Evolutionary conservation across 2,797 vertebrate species (phyloP), one percentile per base, ranked within the genome.

Genomic region (Alcedo quadribrachys): DNA sequence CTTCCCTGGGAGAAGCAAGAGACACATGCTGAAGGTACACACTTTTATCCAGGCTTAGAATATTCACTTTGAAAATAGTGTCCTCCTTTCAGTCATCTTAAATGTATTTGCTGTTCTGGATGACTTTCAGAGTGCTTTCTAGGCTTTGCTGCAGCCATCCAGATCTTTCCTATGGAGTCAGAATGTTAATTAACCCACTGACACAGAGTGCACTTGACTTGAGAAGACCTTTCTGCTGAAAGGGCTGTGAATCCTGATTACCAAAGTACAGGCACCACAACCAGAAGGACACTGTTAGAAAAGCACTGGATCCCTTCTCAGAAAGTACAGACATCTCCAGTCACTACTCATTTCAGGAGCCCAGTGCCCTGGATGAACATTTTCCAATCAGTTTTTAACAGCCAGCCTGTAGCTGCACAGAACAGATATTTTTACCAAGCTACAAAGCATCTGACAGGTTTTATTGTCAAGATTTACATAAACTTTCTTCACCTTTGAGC

Each of bases 401-500:
- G n/a, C 17, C 90, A 92, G 19, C 8, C 15, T 24, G 9, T 32
- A 68, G 6, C 12, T 94, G 21, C 1, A 1, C 37, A 22, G 20
- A 82, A 45, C 11, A 70, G 45, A 62, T 66, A 82, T 69, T 62
- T 80, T 48, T 35, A 58, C 15, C 17, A 66, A 89, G 32, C 35
- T 79, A 15, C 24, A 33, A 15, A 75, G 16, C 9, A 53, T 55
- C 37, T 55, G 33, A 88, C 33, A 67, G 32, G 22, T n/a, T 94
- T 92, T 73, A 90, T 73, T 76, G 40, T 77, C 46, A 92, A 70
- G 57, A 92, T 87, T 87, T 88, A 50, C 66, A 78, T 57, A 28
- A 68, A 78, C 28, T 42, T 90, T 85, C 78, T 95, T 79, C 68
- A 66, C 77, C 65, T 85, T 86, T 92, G 30, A 84, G 67, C 63